phyloP scores from a whole-genome alignment of 2,113 vertebrate species.

The Xerus inauris region DNA sequence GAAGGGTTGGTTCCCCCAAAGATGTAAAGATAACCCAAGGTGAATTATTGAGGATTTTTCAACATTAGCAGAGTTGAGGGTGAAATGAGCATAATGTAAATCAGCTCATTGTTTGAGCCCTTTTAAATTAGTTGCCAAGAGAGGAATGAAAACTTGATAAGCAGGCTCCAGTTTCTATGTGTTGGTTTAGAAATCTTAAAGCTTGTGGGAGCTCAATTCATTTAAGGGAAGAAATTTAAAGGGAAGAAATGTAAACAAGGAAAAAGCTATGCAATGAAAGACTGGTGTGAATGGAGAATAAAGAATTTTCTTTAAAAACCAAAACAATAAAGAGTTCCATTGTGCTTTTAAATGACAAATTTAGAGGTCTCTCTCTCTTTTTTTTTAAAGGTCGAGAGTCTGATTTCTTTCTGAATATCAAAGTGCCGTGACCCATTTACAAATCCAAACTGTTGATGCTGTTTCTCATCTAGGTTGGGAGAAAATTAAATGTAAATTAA shows the following conservation, averaged over 20 bases:
- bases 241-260: slow-evolving; percentile 71
- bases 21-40: slow-evolving; percentile 71
- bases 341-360: slow-evolving; percentile 70
- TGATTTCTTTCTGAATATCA: slow-evolving; percentile 52
- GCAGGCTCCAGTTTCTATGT: slow-evolving; percentile 68
- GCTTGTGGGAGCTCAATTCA: slow-evolving; percentile 59
- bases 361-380: slow-evolving; percentile 37
- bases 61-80: slow-evolving; percentile 37
- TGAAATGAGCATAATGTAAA: slow-evolving; percentile 49
- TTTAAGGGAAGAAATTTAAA: slow-evolving; percentile 71
- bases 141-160: slow-evolving; percentile 69
- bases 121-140: slow-evolving; percentile 50
- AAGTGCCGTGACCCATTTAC: background rate
- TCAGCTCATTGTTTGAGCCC: slow-evolving; percentile 27
- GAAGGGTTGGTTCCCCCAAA: slow-evolving; percentile 25
- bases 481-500: slow-evolving; percentile 6
- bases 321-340: slow-evolving; percentile 54
- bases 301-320: slow-evolving; percentile 62
- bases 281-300: slow-evolving; percentile 23
- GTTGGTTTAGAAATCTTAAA: slow-evolving; percentile 69
- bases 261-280: slow-evolving; percentile 63
- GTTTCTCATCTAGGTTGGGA: slow-evolving; percentile 35
- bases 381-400: background rate
- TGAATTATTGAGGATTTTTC: slow-evolving; percentile 60
- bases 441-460: background rate